Evolutionary conservation across 35 echinoderm and acorn worm species (phyloP).

Genomic region (Holothuria glaberrima): DNA sequence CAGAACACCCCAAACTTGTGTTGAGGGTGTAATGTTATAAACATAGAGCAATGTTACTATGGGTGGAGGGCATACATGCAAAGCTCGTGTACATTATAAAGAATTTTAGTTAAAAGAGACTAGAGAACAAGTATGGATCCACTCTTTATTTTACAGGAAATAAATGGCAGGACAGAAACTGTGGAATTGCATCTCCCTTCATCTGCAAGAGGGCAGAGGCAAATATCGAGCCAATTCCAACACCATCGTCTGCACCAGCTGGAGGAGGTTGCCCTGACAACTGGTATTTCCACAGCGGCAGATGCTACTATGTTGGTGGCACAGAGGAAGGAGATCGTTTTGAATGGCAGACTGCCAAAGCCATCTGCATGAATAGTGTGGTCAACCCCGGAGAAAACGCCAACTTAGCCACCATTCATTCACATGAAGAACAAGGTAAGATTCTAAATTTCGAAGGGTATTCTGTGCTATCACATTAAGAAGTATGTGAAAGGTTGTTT

Average conservation of each 20-base stretch:
- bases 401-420: constrained; percentile 57
- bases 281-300: constrained; percentile 56
- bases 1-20: too few species aligned
- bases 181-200: constrained; percentile 73
- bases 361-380: background rate
- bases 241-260: constrained; percentile 64
- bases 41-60: too few species aligned
- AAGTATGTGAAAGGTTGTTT: background rate
- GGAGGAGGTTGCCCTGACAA: constrained; percentile 69
- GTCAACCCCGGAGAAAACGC: background rate
- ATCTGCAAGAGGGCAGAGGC: constrained; percentile 77
- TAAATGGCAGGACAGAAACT: constrained; percentile 89
- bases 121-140: background rate
- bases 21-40: too few species aligned
- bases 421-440: constrained; percentile 65
- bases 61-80: background rate
- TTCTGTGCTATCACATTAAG: background rate
- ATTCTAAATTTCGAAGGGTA: background rate
- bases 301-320: constrained; percentile 47
- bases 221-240: constrained; percentile 57
- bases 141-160: constrained; percentile 50
- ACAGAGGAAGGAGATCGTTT: background rate
- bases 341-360: constrained; percentile 47
- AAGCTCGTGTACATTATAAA: background rate
- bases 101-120: background rate